Evolutionary conservation across 2,888 invertebrate genomes (phyloP), one percentile per base, ranked within the genome.

Genomic region (Sarcophaga variegata): DNA sequence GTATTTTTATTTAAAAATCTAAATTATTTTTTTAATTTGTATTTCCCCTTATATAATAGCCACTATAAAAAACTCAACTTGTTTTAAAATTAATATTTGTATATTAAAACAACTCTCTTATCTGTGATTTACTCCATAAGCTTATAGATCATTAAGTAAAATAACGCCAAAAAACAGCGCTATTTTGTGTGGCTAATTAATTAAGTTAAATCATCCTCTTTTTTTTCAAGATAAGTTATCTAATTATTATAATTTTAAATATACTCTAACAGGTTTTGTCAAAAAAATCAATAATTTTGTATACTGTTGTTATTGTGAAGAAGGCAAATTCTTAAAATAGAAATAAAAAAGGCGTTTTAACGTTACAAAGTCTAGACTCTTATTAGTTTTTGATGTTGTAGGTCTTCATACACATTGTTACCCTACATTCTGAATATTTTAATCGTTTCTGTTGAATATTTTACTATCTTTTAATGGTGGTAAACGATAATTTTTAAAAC

Each of bases 301-400:
- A 72, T 74, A 37, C 6, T 37, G 37, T 37, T 37, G 37, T 37
- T 37, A 37, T 37, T 37, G 37, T 37, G 8, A 37, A 37, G 37
- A 37, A 37, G 6, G 6, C 1, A 49, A 60, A 6, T 72, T 59
- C 22, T 20, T 22, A 75, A 64, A 75, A 37, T 22, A 62, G n/a
- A 62, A 62, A 62, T n/a, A 11, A n/a, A 27, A 75, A 11, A 37
- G 6, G 8, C 37, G 27, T 37, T 37, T 37, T 37, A 72, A 80
- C 85, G 81, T 72, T 81, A 64, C 20, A n/a, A 78, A 60, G 81
- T 81, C 85, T 81, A 85, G 85, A 85, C 81, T 67, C 2, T 67
- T 20, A 11, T 45, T 25, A 22, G 49, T 14, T 59, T 47, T 75
- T 49, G 59, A 67, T 27, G 47, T 69, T 81, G n/a, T 64, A 60